Evolutionary conservation across 1,140 invertebrate species (phyloP), one percentile per base, ranked within the genome.

Genomic region (Drosophila ohnishii): DNA sequence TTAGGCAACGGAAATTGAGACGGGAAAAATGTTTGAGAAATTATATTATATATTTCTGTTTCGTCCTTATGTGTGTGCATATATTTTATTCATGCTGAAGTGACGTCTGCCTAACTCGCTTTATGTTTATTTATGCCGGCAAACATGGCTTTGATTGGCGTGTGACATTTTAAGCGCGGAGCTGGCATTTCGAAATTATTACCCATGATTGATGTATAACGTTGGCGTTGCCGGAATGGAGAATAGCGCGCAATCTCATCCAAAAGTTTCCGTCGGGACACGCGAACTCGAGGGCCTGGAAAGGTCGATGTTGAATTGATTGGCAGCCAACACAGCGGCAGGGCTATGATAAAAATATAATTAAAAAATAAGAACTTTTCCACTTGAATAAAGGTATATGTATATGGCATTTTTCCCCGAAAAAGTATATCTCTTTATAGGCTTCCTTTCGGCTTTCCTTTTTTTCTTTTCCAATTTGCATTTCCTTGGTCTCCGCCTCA

Each of bases 131-230:
- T 77, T 76, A 77, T 76, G 75, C 72, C 66, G 72, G 80, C 76
- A 79, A 84, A 73, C 74, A 74, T 87, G 64, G 53, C 60, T 76
- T 78, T 83, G 83, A 87, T 88, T 87, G 83, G 84, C 83, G 80
- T 79, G 75, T 79, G 84, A 88, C 83, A 87, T 70, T 88, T 87
- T 70, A 66, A 79, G 79, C 79, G 63, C 66, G 60, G 19, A n/a
- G 28, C 61, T 67, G 67, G 51, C 73, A 83, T 77, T 87, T 76
- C 65, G 56, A 87, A 83, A 87, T 80, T 78, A 77, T 77, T 78
- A 44, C 40, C 56, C 71, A 55, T 87, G 83, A 87, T 87, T 87
- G 84, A 87, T 87, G 84, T 76, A 40, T 61, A 35, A 11, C 51
- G 34, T 53, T 53, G 50, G 50, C 50, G 50, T 30, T 16, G 22